Conservation (phyloP, 2,888 invertebrate genomes). For the Sesamia inferens region DNA sequence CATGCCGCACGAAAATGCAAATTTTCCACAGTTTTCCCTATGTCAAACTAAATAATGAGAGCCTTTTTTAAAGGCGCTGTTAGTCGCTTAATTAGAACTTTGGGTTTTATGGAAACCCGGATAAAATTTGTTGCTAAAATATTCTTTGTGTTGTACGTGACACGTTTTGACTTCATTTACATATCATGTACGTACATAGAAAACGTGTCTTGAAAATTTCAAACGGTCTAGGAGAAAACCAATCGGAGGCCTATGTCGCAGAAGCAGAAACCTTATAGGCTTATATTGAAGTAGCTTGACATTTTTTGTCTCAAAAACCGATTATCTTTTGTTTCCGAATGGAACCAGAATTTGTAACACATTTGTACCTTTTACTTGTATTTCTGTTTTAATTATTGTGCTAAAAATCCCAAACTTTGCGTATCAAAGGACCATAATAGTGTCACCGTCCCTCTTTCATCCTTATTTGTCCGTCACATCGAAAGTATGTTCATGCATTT, state of each 20-base stretch:
- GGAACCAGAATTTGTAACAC: not conserved
- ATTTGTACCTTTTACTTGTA: not conserved
- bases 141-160: constrained; percentile 43
- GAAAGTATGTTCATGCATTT: not conserved
- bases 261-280: too few relatives aligned
- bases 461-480: constrained; percentile 16
- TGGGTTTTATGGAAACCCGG: constrained; percentile 50
- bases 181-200: too few relatives aligned
- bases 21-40: constrained; percentile 78
- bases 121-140: constrained; percentile 52
- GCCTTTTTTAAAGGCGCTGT: constrained; percentile 63
- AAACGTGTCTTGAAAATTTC: not conserved
- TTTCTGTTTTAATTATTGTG: not conserved
- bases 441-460: not conserved
- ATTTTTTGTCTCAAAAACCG: not conserved
- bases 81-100: constrained; percentile 66
- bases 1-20: constrained; percentile 88
- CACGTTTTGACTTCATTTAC: constrained; percentile 5
- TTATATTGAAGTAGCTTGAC: not conserved
- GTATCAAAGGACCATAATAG: not conserved
- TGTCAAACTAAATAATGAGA: constrained; percentile 80
- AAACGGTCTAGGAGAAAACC: not conserved
- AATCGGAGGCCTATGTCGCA: not conserved
- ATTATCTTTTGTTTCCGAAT: not conserved
- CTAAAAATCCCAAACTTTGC: not conserved